Conservation (phyloP, 2,888 invertebrate species). For the Perizoma flavofasciatum region DNA sequence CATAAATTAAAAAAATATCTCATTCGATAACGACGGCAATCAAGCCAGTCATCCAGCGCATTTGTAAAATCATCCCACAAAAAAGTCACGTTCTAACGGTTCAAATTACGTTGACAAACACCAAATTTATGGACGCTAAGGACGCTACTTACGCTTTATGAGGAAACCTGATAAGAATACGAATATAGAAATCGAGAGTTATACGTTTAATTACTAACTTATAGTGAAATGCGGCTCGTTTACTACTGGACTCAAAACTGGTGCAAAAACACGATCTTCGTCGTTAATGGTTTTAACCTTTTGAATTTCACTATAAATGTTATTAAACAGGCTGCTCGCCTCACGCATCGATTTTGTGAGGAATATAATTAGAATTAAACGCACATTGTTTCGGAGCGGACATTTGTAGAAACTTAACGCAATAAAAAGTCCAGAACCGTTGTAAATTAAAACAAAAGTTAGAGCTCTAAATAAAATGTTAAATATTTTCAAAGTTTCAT, state of each 20-base stretch:
- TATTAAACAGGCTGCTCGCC: constrained; percentile 61
- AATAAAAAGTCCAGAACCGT: constrained; percentile 3
- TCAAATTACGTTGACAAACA: constrained; percentile 38
- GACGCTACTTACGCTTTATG: constrained; percentile 21
- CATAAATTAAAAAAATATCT: neutral
- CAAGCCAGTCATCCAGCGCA: constrained; percentile 16
- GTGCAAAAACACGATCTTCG: constrained; percentile 52
- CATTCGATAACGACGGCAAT: constrained; percentile 1
- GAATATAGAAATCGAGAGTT: constrained; percentile 34
- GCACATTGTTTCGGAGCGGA: constrained; percentile 17
- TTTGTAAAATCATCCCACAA: constrained; percentile 30
- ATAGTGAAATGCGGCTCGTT: constrained; percentile 54
- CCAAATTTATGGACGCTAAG: constrained; percentile 35
- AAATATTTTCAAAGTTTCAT: too few species aligned
- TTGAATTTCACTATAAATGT: constrained; percentile 64
- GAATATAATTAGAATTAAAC: constrained; percentile 22
- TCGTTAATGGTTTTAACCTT: constrained; percentile 72
- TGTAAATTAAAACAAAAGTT: neutral
- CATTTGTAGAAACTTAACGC: constrained; percentile 3
- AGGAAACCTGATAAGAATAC: constrained; percentile 40
- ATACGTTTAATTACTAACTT: constrained; percentile 45
- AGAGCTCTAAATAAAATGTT: neutral
- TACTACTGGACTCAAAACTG: constrained; percentile 50
- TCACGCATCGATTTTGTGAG: constrained; percentile 37
- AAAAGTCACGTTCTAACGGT: constrained; percentile 35